Evolutionary conservation across 2,797 vertebrate species (phyloP), one percentile per base, ranked within the genome.

Genomic region (Geotrypetes seraphini): DNA sequence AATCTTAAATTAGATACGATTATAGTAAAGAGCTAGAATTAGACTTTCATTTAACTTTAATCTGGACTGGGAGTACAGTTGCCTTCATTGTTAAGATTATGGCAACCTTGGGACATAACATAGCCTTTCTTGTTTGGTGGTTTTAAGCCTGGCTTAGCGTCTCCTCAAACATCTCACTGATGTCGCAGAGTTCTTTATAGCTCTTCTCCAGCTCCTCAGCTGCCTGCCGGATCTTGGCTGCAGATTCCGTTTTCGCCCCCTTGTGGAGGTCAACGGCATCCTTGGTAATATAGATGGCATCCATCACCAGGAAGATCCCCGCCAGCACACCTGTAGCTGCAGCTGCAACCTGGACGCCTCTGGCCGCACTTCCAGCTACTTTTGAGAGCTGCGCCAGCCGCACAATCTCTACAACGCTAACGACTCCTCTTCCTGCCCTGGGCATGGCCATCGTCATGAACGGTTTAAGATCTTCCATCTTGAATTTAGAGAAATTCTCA

Each of bases 241-340:
- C 80, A 2, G 86, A 82, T 16, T 83, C 78, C 0, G 80, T 81
- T 64, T 78, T 81, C 21, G 82, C 78, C 1, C 82, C 83, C 5
- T 71, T 71, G 31, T 49, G 71, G 12, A 88, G 68, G 35, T 85
- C 81, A 21, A 67, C 43, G 2, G 79, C 81, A 43, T 86, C 81
- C 40, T 83, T 85, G 2, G 78, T 77, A 22, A 87, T 59, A 58
- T 85, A 86, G 19, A 84, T 79, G 25, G 85, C 45, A 5, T 88
- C 83, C 1, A 88, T 70, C 1, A 73, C 79, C 18, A 87, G 66
- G 53, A 85, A 84, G 43, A 85, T 72, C 1, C 69, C 75, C 0
- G 83, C 79, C 73, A 88, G 78, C 1, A 87, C 66, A 0, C 76
- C 79, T 0, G 78, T 77, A 43, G 83, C 71, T 8, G 79, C n/a